These are phyloP conservation scores for Lasius fuliginosus DNA, from an alignment of 2,888 invertebrate species.

Conservation along the genomic window DNA sequence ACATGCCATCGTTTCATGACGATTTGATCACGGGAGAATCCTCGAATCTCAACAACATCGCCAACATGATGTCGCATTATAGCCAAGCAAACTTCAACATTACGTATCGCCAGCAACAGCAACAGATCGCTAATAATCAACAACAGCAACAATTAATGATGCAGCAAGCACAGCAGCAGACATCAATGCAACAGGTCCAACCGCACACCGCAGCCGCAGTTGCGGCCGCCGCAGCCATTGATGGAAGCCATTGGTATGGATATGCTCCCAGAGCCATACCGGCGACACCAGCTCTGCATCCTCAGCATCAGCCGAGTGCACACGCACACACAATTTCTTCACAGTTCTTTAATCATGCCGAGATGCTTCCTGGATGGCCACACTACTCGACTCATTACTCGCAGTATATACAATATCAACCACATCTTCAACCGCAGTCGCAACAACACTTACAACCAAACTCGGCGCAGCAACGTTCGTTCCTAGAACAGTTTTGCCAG, in stretches of 20 bases:
- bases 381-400: constrained; percentile 13
- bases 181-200: constrained; percentile 71
- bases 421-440: constrained; percentile 80
- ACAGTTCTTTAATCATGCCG: constrained; percentile 84
- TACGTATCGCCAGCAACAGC: constrained; percentile 90
- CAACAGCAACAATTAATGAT: constrained; percentile 59
- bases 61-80: constrained; percentile 91
- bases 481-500: neutral
- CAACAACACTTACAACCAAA: neutral
- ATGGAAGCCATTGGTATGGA: constrained; percentile 85
- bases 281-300: constrained; percentile 78
- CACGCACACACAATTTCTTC: constrained; percentile 84
- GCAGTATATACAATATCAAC: constrained; percentile 46
- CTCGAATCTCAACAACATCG: constrained; percentile 68
- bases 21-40: neutral
- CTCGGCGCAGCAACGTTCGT: neutral
- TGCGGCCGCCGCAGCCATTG: constrained; percentile 85
- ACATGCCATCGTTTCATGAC: constrained; percentile 31
- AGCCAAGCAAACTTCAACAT: constrained; percentile 86
- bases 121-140: constrained; percentile 83
- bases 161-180: constrained; percentile 68
- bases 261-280: constrained; percentile 73
- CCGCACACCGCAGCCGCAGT: constrained; percentile 74
- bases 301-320: constrained; percentile 83
- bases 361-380: constrained; percentile 86